Conservation (phyloP, 2,797 vertebrate species). For the Sebastes minor region DNA sequence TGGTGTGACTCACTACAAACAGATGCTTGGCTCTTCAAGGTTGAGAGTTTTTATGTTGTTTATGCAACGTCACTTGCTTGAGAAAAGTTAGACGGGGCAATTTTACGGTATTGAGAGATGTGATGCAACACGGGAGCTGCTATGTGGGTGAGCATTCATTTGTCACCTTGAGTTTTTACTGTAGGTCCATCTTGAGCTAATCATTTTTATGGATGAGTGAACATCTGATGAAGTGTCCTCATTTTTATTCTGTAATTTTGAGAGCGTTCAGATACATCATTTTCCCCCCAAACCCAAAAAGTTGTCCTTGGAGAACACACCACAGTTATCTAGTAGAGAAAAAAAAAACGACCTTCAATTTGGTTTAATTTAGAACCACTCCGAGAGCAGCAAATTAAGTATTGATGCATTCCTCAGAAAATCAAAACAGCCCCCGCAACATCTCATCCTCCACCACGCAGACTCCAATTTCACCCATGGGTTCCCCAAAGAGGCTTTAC, state of each 20-base stretch:
- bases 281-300: background rate
- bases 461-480: conserved; percentile 38
- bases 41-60: conserved; percentile 23
- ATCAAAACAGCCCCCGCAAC: conserved; percentile 35
- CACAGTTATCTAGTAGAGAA: background rate
- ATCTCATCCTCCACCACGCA: conserved; percentile 6
- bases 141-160: background rate
- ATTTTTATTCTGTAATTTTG: background rate
- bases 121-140: background rate
- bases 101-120: background rate
- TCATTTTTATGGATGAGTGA: background rate
- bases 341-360: background rate
- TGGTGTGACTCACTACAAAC: conserved; percentile 9
- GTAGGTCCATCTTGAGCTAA: background rate
- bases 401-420: conserved; percentile 22
- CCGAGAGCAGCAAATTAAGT: conserved; percentile 20
- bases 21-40: conserved; percentile 24
- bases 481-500: conserved; percentile 39
- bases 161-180: background rate
- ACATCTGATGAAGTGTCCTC: background rate
- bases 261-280: background rate
- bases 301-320: background rate
- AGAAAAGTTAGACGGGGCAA: background rate
- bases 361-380: conserved; percentile 7
- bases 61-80: background rate